Conservation (phyloP, 2,888 invertebrate species). For the Metopia argyrocephala region DNA sequence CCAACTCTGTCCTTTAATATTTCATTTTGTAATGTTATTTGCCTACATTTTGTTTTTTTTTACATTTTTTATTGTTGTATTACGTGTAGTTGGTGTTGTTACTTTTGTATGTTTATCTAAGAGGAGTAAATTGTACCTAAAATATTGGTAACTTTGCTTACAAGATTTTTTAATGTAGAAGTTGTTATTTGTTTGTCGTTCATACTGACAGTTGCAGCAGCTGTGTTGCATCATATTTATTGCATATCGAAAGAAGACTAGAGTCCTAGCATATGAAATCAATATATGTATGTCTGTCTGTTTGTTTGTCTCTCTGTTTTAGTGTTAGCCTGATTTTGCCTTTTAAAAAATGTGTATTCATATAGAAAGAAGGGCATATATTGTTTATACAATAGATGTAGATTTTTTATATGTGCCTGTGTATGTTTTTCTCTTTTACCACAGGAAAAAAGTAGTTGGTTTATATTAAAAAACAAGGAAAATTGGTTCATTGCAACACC, state of each 20-base stretch:
- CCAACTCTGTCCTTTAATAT: not conserved
- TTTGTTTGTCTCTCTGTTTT: too few species aligned
- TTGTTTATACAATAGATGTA: too few species aligned
- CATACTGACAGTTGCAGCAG: slow-evolving; percentile 33
- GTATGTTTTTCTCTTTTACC: slow-evolving; percentile 13
- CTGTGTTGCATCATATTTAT: slow-evolving; percentile 24
- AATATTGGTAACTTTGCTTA: slow-evolving; percentile 49
- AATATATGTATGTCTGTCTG: not conserved
- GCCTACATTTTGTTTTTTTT: slow-evolving; percentile 4
- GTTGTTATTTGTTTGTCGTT: slow-evolving; percentile 37
- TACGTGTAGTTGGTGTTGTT: too few species aligned
- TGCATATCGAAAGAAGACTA: not conserved
- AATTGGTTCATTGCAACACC: slow-evolving; percentile 37
- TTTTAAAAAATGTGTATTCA: too few species aligned
- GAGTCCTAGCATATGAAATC: too few species aligned
- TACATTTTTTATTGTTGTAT: too few species aligned
- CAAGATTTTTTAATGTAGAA: slow-evolving; percentile 6
- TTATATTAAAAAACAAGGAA: slow-evolving; percentile 40
- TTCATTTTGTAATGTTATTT: not conserved
- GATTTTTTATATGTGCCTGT: too few species aligned
- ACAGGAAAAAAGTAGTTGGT: slow-evolving; percentile 23
- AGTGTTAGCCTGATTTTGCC: too few species aligned
- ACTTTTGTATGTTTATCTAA: slow-evolving; percentile 19
- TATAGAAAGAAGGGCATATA: too few species aligned
- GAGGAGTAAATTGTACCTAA: slow-evolving; percentile 17